phyloP scores from a whole-genome alignment of 2,888 invertebrate species.

The Dorcus parallelipipedus region DNA sequence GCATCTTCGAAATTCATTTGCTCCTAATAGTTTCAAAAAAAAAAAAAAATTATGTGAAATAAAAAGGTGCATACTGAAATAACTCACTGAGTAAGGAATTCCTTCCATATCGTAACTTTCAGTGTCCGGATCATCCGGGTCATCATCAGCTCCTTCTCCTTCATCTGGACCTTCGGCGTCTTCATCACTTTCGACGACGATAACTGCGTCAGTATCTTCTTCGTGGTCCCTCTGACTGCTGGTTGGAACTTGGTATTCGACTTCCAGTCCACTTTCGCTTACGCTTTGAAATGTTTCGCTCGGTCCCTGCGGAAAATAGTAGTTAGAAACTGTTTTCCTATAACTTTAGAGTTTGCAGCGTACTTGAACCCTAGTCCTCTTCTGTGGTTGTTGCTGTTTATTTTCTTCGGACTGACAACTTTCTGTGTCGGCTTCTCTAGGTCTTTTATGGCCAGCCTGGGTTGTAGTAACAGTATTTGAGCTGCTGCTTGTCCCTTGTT shows the following conservation, averaged over 20 bases:
- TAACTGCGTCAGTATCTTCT: conserved; percentile 64
- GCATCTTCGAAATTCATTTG: conserved; percentile 54
- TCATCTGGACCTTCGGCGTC: conserved; percentile 58
- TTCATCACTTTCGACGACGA: conserved; percentile 77
- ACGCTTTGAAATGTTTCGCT: conserved; percentile 22
- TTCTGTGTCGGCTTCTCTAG: conserved; percentile 57
- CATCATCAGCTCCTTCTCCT: conserved; percentile 53
- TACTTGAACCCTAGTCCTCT: conserved; percentile 57
- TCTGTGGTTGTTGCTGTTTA: conserved; percentile 49
- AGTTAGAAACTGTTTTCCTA: not conserved
- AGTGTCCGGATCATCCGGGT: conserved; percentile 55
- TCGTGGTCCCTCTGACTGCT: conserved; percentile 85
- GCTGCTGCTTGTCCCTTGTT: conserved; percentile 52
- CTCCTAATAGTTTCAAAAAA: conserved; percentile 35
- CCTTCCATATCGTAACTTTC: conserved; percentile 58
- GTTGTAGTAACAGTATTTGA: conserved; percentile 68
- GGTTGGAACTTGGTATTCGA: conserved; percentile 83
- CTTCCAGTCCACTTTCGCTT: conserved; percentile 60
- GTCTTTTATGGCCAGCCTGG: conserved; percentile 61
- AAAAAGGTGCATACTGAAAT: not conserved
- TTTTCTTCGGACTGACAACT: conserved; percentile 51
- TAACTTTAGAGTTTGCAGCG: not conserved
- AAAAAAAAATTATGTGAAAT: not conserved
- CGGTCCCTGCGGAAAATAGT: conserved; percentile 21
- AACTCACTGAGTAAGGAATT: conserved; percentile 24